Base-by-base conservation (phyloP, 2,113 vertebrate genomes). In the Sporophila hypoxantha region DNA sequence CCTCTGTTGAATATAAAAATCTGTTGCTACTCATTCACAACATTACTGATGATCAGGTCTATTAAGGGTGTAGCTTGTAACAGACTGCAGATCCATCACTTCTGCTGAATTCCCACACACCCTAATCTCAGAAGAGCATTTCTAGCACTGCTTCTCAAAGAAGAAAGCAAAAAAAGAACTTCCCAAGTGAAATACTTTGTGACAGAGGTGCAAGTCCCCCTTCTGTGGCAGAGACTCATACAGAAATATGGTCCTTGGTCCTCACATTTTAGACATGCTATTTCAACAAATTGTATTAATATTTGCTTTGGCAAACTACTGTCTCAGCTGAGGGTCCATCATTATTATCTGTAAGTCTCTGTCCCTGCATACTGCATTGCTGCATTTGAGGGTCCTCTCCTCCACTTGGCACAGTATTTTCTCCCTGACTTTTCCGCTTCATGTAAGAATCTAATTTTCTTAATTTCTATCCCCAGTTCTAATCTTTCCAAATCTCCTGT, bases 401-500 rank as follows among this genome's bases (percentile, higher is more conserved):
- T 78, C 34, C 50, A 8, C 47, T 78, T 76, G 46, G 42, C 47
- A 64, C 60, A 67, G 68, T 56, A 61, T 83, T 90, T 90, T 85
- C 76, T 89, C 77, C 69, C 57, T 78, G 89, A 85, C 36, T 55
- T 76, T 88, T 71, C 61, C 5, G 5, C 49, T 91, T 82, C 60
- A 46, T 74, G 17, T 68, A 85, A 88, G 91, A 90, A 91, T 82
- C 84, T 84, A 16, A 88, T 95, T 86, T 94, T 66, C 85, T 91
- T 89, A 82, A 93, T 92, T 93, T 89, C 85, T 71, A 53, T 79
- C 93, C 62, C 47, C 65, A 82, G 47, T 83, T 75, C 83, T 94
- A 94, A 94, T 95, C 90, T 91, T 70, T 93, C 36, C 85, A 93
- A 93, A 81, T 94, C 93, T 87, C 78, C 82, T 74, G 76, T 66